Base-by-base conservation (phyloP, 2,797 vertebrate species). In the Vipera latastei region DNA sequence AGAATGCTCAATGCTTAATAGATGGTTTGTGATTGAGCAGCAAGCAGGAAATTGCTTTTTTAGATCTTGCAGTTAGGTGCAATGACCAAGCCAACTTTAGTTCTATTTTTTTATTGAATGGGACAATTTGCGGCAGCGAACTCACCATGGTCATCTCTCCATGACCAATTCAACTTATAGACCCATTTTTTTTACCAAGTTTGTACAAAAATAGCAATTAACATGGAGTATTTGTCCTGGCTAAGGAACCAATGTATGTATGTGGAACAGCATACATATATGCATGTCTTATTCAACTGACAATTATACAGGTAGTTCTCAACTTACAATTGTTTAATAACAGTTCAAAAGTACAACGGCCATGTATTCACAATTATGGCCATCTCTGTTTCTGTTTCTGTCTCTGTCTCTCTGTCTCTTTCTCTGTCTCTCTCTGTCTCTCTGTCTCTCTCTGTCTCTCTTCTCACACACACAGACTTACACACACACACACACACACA, bases 111-210 rank as follows among this genome's bases (percentile, higher is more conserved):
- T 73, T 20, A 73, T 73, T 16, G 38, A 73, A 38, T 32, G 65
- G 16, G 65, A 38, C 2, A 73, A 38, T 32, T 38, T 73, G 65
- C 65, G 0, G 8, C 16, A 18, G 65, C 32, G n/a, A 73, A 20
- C 0, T 73, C 2, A 0, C 6, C 6, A 8, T 3, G 16, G 32
- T 6, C 65, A 73, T 0, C 14, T 73, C 2, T 0, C n/a, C n/a
- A 73, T 3, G 65, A n/a, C 14, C 65, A 69, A 69, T 6, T 18
- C 32, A 7, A 53, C 51, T 53, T 53, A 9, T 11, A 32, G n/a
- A 73, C n/a, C 65, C 65, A 18, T 2, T 18, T 38, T 18, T 32
- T 78, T 83, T 48, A 48, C 44, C 20, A 83, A 83, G 2, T 11
- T 83, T 8, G 73, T 48, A 25, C 73, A 83, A 83, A 83, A 9